These are phyloP conservation scores for Periparus ater DNA, from an alignment of 2,797 vertebrate genomes.

Conservation along the genomic window DNA sequence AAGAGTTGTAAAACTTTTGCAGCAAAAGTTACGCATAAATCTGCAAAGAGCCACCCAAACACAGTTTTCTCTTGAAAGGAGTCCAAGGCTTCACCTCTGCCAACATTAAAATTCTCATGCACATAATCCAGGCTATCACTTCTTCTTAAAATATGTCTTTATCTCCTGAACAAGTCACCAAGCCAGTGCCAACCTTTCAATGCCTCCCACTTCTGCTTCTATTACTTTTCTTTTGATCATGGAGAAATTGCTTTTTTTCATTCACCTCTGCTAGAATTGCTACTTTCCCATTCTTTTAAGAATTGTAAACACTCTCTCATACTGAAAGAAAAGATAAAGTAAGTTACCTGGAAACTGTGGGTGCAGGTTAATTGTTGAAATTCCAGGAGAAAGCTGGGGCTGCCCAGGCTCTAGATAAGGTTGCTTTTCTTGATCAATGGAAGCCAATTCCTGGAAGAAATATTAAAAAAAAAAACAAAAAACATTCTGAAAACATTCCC, in stretches of 20 bases:
- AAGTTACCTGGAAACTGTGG: constrained; percentile 84
- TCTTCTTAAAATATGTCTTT: background rate
- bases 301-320: background rate
- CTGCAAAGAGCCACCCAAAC: background rate
- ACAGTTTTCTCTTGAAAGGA: background rate
- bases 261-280: background rate
- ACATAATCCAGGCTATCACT: background rate
- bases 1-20: background rate
- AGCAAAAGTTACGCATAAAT: background rate
- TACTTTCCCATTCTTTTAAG: background rate
- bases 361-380: constrained; percentile 87
- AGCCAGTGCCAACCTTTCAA: background rate
- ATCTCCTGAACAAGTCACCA: background rate
- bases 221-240: background rate
- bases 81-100: background rate
- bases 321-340: constrained; percentile 2
- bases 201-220: background rate
- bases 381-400: constrained; percentile 87
- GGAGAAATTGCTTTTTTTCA: background rate
- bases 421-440: constrained; percentile 81
- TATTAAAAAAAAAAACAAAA: constrained; percentile 3
- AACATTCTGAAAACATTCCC: background rate
- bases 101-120: background rate
- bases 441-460: constrained; percentile 82
- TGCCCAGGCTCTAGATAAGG: constrained; percentile 80